Evolutionary conservation across 2,888 invertebrate genomes (phyloP).

Genomic region (Hemistola chrysoprasaria): DNA sequence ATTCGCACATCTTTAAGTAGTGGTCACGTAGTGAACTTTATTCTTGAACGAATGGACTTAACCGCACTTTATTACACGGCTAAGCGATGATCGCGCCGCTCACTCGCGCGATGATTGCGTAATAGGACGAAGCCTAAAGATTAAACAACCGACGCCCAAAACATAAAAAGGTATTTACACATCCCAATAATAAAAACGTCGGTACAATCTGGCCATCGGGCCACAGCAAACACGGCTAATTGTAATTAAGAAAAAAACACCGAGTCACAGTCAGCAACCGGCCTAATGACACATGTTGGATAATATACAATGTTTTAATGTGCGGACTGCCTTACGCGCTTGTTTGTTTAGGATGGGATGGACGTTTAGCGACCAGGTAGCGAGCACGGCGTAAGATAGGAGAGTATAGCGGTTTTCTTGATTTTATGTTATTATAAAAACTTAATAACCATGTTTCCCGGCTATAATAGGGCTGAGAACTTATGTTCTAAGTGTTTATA

Average conservation of each 20-base stretch:
- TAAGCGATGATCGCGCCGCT: too few species aligned
- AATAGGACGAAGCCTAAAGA: too few species aligned
- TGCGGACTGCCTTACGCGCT: conserved; percentile 69
- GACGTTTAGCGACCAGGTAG: conserved; percentile 63
- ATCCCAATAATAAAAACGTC: conserved; percentile 16
- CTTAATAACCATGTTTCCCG: too few species aligned
- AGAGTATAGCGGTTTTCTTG: conserved; percentile 20
- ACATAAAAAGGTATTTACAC: neutral
- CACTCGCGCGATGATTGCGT: too few species aligned
- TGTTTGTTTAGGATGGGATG: conserved; percentile 79
- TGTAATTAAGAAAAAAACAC: conserved; percentile 55
- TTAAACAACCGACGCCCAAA: conserved; percentile 3
- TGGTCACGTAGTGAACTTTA: too few species aligned
- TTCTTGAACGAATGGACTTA: too few species aligned
- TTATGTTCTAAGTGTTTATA: too few species aligned
- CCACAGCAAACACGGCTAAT: conserved; percentile 32
- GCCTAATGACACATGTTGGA: conserved; percentile 70
- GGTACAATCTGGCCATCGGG: neutral
- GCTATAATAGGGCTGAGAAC: too few species aligned
- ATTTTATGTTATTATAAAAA: too few species aligned
- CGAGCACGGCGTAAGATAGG: conserved; percentile 17
- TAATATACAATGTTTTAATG: conserved; percentile 78
- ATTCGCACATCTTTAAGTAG: too few species aligned
- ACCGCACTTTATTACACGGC: too few species aligned
- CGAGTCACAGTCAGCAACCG: conserved; percentile 54